These are phyloP conservation scores for Noturus placidus DNA, from an alignment of 2,113 vertebrate genomes.

Conservation along the genomic window DNA sequence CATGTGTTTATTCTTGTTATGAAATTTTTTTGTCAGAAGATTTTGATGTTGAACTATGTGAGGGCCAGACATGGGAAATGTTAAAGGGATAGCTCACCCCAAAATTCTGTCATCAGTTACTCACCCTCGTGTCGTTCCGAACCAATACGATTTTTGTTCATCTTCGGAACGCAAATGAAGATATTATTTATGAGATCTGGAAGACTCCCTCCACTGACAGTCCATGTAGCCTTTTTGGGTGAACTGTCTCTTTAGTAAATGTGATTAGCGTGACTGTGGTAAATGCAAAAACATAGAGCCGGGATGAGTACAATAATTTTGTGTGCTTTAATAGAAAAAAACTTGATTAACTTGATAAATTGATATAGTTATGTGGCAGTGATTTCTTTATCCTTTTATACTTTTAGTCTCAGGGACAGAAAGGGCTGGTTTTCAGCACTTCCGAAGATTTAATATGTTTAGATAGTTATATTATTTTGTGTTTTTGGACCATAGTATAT, in stretches of 20 bases:
- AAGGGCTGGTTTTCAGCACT: slow-evolving; percentile 1
- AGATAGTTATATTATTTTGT: slow-evolving; percentile 28
- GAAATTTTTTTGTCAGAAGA: background rate
- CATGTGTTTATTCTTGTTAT: background rate
- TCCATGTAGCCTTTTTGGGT: too few species aligned
- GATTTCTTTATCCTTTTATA: background rate
- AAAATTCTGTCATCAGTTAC: too few species aligned
- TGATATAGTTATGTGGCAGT: background rate
- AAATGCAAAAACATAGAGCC: background rate
- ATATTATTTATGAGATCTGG: too few species aligned
- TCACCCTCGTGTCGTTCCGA: too few species aligned
- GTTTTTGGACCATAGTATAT: background rate
- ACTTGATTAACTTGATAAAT: background rate
- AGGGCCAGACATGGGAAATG: background rate
- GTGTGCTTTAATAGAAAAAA: background rate
- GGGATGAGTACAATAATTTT: background rate
- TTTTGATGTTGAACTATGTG: background rate
- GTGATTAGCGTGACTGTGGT: background rate
- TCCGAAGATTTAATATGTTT: slow-evolving; percentile 35
- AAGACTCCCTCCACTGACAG: too few species aligned
- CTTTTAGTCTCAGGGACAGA: background rate
- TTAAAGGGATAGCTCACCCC: background rate
- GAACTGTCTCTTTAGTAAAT: too few species aligned
- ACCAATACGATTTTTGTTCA: too few species aligned
- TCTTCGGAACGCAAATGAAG: too few species aligned